phyloP scores from a whole-genome alignment of 2,797 vertebrate genomes.

The Chelon auratus region DNA sequence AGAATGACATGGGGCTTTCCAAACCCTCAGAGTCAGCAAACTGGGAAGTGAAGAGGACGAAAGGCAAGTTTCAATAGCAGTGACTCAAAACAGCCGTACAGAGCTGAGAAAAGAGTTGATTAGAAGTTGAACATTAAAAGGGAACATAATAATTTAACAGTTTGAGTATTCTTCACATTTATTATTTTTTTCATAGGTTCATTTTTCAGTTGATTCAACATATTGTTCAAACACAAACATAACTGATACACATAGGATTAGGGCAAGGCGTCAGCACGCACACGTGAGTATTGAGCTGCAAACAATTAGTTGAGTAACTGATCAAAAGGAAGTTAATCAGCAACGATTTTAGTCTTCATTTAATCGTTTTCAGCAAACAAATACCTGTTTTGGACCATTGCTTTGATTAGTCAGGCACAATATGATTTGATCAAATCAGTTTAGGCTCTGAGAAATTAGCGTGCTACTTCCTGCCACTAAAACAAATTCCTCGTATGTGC shows the following conservation, averaged over 20 bases:
- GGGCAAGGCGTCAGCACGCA: background rate
- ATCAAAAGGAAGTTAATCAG: background rate
- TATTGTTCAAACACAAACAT: background rate
- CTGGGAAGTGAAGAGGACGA: slow-evolving; percentile 84
- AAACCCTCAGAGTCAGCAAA: slow-evolving; percentile 85
- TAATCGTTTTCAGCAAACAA: too few relatives aligned
- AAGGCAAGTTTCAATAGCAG: slow-evolving; percentile 74
- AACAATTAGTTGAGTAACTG: background rate
- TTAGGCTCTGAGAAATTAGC: background rate
- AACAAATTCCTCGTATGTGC: too few relatives aligned
- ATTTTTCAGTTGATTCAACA: background rate
- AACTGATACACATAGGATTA: background rate
- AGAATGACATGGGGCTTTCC: slow-evolving; percentile 88
- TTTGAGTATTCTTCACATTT: too few relatives aligned
- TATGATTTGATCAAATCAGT: background rate
- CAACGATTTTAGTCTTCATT: background rate
- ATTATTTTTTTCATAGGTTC: background rate
- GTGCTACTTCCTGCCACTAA: too few relatives aligned
- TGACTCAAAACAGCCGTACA: background rate
- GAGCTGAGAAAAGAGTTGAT: background rate
- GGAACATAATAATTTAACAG: too few relatives aligned
- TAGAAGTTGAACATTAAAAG: background rate
- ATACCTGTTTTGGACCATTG: background rate
- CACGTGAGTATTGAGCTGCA: background rate
- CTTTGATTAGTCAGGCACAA: background rate